Evolutionary conservation across 2,888 invertebrate genomes (phyloP).

Genomic region (Polydrusus tereticollis): DNA sequence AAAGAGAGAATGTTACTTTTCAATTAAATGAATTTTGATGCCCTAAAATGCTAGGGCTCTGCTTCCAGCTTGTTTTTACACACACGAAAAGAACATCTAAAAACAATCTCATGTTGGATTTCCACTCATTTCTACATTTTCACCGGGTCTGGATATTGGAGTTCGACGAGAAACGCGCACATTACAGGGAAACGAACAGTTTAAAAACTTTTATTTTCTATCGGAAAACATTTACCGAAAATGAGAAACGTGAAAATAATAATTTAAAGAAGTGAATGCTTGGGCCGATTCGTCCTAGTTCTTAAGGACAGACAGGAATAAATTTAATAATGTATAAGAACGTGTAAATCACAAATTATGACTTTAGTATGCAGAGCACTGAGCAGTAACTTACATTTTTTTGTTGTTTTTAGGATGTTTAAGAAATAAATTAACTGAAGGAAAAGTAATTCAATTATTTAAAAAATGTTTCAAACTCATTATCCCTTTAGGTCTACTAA

Average conservation of each 20-base stretch:
- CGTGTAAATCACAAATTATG: no score
- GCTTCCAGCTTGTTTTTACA: neutral
- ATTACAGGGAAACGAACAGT: neutral
- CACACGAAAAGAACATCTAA: neutral
- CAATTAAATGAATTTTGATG: no score
- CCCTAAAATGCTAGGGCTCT: neutral
- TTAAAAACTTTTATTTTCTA: neutral
- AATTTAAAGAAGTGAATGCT: neutral
- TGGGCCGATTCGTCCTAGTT: neutral
- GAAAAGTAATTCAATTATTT: no score
- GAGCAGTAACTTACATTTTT: no score
- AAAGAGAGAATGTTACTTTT: no score
- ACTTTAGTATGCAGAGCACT: no score
- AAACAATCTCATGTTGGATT: neutral
- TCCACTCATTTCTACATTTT: neutral
- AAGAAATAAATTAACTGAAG: no score
- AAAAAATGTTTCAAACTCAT: no score
- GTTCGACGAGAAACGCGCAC: neutral
- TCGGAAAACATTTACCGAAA: neutral
- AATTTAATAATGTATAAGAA: no score
- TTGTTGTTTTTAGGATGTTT: no score
- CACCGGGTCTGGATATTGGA: neutral
- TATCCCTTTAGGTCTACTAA: no score
- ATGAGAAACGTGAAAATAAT: neutral
- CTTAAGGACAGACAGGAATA: no score